A percentile compares a stretch with the other conserved stretches of the same genome.
Evolutionary conservation across 1,140 invertebrate genomes (phyloP).

Genomic region (Solenopsis invicta): DNA sequence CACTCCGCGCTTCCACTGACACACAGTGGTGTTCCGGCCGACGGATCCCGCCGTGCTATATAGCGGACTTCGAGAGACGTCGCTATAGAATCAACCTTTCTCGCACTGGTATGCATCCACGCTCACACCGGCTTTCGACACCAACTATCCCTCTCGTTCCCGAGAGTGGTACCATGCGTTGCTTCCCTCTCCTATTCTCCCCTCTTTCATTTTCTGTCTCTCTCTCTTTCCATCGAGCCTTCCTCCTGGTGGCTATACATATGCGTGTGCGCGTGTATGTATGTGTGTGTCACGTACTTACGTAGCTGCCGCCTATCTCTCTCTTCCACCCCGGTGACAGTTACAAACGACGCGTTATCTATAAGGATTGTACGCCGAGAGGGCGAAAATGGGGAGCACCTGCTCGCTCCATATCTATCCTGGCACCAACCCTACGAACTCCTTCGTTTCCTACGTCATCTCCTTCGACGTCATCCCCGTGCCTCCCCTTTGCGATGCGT

Average conservation of each 20-base stretch:
- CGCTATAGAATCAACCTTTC: conserved; percentile 64
- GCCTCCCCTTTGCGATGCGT: conserved; percentile 25
- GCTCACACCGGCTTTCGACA: conserved; percentile 44
- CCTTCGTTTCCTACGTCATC: conserved; percentile 69
- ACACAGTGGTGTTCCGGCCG: conserved; percentile 70
- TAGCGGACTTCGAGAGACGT: conserved; percentile 59
- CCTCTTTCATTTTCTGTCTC: conserved; percentile 53
- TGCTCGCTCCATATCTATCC: conserved; percentile 77
- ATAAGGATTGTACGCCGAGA: conserved; percentile 82
- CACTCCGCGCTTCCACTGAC: conserved; percentile 76
- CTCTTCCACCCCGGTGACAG: conserved; percentile 77
- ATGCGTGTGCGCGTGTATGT: background rate
- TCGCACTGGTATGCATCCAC: conserved; percentile 29
- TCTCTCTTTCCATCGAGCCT: conserved; percentile 53
- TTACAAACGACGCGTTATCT: conserved; percentile 85
- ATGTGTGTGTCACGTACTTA: conserved; percentile 55
- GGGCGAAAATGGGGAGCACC: conserved; percentile 83
- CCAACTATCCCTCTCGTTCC: conserved; percentile 21
- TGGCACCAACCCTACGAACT: conserved; percentile 47
- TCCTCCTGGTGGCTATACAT: conserved; percentile 52
- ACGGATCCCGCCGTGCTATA: conserved; percentile 65
- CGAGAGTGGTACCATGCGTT: conserved; percentile 11
- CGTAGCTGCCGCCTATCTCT: conserved; percentile 49
- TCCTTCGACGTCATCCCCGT: conserved; percentile 28
- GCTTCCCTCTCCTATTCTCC: conserved; percentile 28